Percentiles rank a stretch among this genome's conserved stretches.
Evolutionary conservation across 2,797 vertebrate genomes (phyloP).

Genomic region (Hafferia zeledoni): DNA sequence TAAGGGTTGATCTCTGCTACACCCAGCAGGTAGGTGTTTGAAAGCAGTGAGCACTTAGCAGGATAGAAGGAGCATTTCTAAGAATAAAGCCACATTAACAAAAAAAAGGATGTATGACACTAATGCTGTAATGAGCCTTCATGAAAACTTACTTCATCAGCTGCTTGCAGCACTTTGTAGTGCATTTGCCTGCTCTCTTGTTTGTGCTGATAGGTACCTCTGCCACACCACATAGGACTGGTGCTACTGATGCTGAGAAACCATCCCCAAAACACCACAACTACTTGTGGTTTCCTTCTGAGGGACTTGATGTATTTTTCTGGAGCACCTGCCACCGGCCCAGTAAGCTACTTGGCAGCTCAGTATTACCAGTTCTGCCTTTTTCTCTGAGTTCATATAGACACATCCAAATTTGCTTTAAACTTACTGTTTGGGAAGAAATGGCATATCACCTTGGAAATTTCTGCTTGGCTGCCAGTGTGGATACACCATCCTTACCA

Average conservation of each 20-base stretch:
- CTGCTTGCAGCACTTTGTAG: background rate
- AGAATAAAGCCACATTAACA: background rate
- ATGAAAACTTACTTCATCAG: background rate
- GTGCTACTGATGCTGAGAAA: background rate
- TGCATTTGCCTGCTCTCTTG: background rate
- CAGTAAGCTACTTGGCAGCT: background rate
- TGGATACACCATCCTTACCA: background rate
- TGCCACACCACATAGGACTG: fast-evolving
- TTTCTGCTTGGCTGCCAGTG: background rate
- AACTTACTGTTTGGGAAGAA: background rate
- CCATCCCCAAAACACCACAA: background rate
- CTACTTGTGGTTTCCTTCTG: background rate
- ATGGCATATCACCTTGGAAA: background rate
- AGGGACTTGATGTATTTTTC: background rate
- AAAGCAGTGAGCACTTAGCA: background rate
- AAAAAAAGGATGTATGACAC: background rate
- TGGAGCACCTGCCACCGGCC: background rate
- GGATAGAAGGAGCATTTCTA: background rate
- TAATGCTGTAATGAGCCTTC: background rate
- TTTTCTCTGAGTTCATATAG: background rate
- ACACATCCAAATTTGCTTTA: background rate
- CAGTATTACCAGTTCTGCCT: background rate
- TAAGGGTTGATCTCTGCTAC: background rate
- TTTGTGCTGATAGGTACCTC: background rate
- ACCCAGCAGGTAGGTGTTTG: background rate